phyloP scores from a whole-genome alignment of 1,140 invertebrate genomes.

The Aphelenchoides besseyi region DNA sequence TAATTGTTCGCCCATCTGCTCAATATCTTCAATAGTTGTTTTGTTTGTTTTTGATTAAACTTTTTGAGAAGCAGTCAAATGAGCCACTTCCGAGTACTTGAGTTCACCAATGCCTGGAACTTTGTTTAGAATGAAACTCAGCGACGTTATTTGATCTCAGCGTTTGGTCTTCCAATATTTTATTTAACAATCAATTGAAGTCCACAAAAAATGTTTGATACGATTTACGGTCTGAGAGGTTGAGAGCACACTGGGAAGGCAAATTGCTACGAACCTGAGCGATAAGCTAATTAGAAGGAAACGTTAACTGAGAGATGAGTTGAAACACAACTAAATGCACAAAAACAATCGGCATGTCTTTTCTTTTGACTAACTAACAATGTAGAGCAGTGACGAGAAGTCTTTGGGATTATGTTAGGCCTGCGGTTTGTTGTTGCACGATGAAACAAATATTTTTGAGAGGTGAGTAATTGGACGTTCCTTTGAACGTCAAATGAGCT shows the following conservation, averaged over 20 bases:
- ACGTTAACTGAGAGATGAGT: neutral
- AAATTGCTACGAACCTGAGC: neutral
- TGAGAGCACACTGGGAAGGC: slow-evolving; percentile 1
- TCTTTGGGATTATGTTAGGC: neutral
- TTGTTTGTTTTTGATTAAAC: neutral
- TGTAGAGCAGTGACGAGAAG: neutral
- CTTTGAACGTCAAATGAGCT: no score
- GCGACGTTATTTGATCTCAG: no score
- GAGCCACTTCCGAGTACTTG: no score
- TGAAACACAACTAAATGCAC: neutral
- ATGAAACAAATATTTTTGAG: neutral
- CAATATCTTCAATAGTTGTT: neutral
- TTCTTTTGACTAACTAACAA: no score
- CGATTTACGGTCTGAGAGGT: slow-evolving; percentile 3
- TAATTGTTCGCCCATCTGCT: neutral
- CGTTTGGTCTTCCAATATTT: no score
- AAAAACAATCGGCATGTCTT: neutral
- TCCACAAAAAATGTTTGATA: neutral
- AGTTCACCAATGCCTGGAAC: no score
- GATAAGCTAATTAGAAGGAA: neutral
- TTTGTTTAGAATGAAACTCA: no score
- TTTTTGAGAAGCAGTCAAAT: no score
- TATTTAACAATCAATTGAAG: no score
- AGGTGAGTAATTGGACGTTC: no score
- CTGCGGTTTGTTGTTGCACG: neutral